Evolutionary conservation across 2,888 invertebrate species (phyloP).

Genomic region (Endomychus coccineus): DNA sequence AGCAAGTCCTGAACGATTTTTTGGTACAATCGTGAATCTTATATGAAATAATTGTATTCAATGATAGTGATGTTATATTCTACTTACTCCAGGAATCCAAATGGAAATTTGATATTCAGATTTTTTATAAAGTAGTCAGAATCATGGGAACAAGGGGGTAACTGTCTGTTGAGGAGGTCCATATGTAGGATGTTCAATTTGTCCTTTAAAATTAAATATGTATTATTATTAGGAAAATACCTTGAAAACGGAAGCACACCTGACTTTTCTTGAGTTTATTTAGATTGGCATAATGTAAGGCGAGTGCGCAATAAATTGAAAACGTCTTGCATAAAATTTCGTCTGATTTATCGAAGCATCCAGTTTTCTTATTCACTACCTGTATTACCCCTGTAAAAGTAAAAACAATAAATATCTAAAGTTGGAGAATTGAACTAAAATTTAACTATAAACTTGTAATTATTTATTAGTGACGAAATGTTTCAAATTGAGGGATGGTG

Average conservation of each 20-base stretch:
- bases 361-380: conserved; percentile 50
- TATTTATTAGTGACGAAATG: too few species aligned
- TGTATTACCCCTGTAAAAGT: conserved; percentile 50
- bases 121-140: conserved; percentile 44
- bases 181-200: conserved; percentile 44
- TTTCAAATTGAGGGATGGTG: too few species aligned
- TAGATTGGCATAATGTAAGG: conserved; percentile 51
- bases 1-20: too few species aligned
- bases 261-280: conserved; percentile 32
- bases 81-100: conserved; percentile 46
- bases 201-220: too few species aligned
- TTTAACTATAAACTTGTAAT: too few species aligned
- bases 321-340: conserved; percentile 51
- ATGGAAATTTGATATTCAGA: conserved; percentile 41
- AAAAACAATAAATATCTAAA: too few species aligned
- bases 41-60: not conserved
- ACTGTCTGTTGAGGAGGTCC: conserved; percentile 46
- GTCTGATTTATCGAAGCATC: conserved; percentile 47
- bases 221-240: too few species aligned
- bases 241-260: too few species aligned
- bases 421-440: too few species aligned
- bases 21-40: too few species aligned
- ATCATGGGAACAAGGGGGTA: conserved; percentile 50
- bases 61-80: not conserved
- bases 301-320: conserved; percentile 51